Percentiles rank a stretch among this genome's conserved stretches.
Evolutionary conservation across 2,797 vertebrate species (phyloP).

Genomic region (Bucorvus abyssinicus): DNA sequence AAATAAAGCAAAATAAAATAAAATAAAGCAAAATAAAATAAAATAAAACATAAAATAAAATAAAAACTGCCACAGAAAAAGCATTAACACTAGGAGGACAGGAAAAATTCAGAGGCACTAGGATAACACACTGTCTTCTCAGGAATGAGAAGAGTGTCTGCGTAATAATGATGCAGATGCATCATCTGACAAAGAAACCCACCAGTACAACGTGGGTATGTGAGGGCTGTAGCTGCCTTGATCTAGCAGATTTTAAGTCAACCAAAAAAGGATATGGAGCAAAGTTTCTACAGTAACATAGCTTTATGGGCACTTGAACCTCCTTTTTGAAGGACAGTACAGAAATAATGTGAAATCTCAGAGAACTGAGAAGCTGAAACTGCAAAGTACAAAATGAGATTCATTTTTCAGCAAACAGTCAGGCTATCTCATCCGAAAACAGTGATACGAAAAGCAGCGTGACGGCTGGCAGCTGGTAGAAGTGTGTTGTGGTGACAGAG

Average conservation of each 20-base stretch:
- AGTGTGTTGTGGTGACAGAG: not conserved
- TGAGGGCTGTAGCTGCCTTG: not conserved
- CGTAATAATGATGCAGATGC: not conserved
- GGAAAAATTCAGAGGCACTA: not conserved
- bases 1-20: not conserved
- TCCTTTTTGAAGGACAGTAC: not conserved
- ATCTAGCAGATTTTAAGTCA: not conserved
- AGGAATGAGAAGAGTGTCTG: not conserved
- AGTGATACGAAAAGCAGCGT: accelerated
- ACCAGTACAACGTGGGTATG: not conserved
- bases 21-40: too few relatives aligned
- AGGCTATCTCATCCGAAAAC: not conserved
- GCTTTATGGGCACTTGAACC: not conserved
- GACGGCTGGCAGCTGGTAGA: not conserved
- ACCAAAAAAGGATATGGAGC: not conserved
- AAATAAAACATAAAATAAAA: not conserved
- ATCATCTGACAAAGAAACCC: not conserved
- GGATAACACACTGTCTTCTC: not conserved
- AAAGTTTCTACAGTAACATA: not conserved
- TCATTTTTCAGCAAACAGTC: not conserved
- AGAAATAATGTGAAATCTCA: not conserved
- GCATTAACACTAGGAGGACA: not conserved
- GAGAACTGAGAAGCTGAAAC: not conserved
- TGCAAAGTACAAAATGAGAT: not conserved
- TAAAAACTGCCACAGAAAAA: not conserved